Evolutionary conservation across 2,888 invertebrate species (phyloP).

Genomic region (Macrosiphum euphorbiae): DNA sequence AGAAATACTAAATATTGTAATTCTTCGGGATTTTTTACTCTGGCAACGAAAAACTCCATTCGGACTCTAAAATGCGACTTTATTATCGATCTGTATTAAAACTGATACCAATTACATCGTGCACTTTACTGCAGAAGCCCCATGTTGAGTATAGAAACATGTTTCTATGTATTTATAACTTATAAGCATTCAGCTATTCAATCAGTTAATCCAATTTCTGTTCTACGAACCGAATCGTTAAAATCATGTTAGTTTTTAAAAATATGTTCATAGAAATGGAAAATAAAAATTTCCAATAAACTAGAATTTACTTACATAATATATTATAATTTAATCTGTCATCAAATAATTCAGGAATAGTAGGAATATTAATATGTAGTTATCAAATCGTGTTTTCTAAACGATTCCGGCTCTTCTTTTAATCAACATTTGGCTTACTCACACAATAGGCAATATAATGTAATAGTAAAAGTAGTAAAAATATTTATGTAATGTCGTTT

Average conservation of each 20-base stretch:
- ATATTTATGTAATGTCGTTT: not conserved
- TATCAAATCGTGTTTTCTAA: not conserved
- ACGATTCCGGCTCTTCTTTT: not conserved
- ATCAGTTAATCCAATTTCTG: conserved; percentile 45
- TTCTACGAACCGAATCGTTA: not conserved
- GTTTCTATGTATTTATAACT: conserved; percentile 15
- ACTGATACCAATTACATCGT: not conserved
- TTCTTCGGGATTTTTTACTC: not conserved
- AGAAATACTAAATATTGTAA: not conserved
- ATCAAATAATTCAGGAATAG: not conserved
- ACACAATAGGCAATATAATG: not conserved
- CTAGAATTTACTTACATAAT: conserved; percentile 3
- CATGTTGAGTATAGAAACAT: not conserved
- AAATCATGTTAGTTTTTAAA: not conserved
- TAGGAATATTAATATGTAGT: not conserved
- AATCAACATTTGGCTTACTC: not conserved
- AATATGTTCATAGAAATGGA: not conserved
- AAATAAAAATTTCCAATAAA: not conserved
- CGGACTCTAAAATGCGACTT: not conserved
- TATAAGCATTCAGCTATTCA: conserved; percentile 15
- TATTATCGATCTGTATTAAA: not conserved
- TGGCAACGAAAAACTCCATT: not conserved
- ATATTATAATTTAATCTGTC: not conserved
- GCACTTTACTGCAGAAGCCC: conserved; percentile 30
- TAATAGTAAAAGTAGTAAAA: conserved; percentile 11